Evolutionary conservation across 2,888 invertebrate species (phyloP).

Genomic region (Anoplius nigerrimus): DNA sequence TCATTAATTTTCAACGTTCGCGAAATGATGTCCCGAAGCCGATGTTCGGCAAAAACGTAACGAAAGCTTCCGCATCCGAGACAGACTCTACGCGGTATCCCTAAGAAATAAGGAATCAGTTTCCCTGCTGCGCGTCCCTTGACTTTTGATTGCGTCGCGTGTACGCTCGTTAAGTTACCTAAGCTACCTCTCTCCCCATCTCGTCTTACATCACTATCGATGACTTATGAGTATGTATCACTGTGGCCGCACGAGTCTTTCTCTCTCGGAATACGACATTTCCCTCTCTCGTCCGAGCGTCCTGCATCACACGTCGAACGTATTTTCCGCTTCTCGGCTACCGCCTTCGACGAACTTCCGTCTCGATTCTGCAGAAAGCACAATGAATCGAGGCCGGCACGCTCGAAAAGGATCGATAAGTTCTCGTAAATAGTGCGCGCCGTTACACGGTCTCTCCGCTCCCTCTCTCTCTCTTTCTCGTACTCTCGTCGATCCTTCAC

Average conservation of each 20-base stretch:
- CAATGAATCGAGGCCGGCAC: too few relatives aligned
- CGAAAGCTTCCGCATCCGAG: constrained; percentile 7
- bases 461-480: background rate
- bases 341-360: too few relatives aligned
- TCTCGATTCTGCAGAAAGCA: too few relatives aligned
- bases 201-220: constrained; percentile 41
- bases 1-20: too few relatives aligned
- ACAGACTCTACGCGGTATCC: constrained; percentile 19
- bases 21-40: too few relatives aligned
- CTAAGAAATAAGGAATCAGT: constrained; percentile 33
- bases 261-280: constrained; percentile 12
- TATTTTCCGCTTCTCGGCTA: too few relatives aligned
- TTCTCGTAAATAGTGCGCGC: too few relatives aligned
- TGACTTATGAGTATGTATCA: constrained; percentile 62
- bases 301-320: too few relatives aligned
- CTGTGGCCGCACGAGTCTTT: constrained; percentile 41
- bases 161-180: constrained; percentile 46
- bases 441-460: too few relatives aligned
- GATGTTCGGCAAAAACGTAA: background rate
- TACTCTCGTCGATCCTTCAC: constrained; percentile 13
- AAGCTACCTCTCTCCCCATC: constrained; percentile 34
- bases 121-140: constrained; percentile 38
- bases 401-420: too few relatives aligned
- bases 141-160: constrained; percentile 37
- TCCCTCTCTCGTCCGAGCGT: constrained; percentile 1